Evolutionary conservation across 2,797 vertebrate species (phyloP), one percentile per base, ranked within the genome.

Genomic region (Tympanoctomys barrerae): DNA sequence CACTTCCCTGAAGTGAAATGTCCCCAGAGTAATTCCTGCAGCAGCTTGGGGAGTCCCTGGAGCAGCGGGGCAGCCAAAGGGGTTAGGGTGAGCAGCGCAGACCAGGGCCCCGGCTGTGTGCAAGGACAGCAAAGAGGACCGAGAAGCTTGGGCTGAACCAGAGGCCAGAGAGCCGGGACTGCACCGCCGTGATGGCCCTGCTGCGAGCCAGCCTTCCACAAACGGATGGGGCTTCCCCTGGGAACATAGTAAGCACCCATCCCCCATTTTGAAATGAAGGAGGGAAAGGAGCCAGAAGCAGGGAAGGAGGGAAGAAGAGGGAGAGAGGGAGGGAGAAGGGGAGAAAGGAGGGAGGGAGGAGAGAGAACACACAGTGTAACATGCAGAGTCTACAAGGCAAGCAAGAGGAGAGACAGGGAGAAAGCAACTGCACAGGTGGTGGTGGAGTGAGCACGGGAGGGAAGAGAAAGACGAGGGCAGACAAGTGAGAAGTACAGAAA

Each of bases 1-100:
- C 31, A 39, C 33, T 19, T 70, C 66, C 8, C 2, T 4, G 2
- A 77, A 18, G 36, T 10, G 31, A 49, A 79, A 77, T 57, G 31
- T 81, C 21, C 46, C 75, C 31, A 5, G 2, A 28, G 36, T 36
- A 24, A 46, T 79, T 46, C 54, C 70, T 31, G 11, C 62, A 26
- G 26, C 19, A 33, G 68, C 78, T 70, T 61, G 52, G 26, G 10
- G 10, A 5, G 21, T 14, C 82, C 13, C 21, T 52, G 2, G 5
- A 71, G 61, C 77, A 24, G 19, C 59, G 42, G 26, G 36, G 12
- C 64, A 28, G 18, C 49, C 46, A 26, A 57, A 84, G 33, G 59
- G 66, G 13, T 16, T 0, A 7, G 10, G 5, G 7, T 33, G 26
- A 28, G 59, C 31, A 9, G 7, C 11, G 36, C 1, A 0, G 59